Base-by-base conservation (phyloP, 2,797 vertebrate species). In the Molothrus ater region DNA sequence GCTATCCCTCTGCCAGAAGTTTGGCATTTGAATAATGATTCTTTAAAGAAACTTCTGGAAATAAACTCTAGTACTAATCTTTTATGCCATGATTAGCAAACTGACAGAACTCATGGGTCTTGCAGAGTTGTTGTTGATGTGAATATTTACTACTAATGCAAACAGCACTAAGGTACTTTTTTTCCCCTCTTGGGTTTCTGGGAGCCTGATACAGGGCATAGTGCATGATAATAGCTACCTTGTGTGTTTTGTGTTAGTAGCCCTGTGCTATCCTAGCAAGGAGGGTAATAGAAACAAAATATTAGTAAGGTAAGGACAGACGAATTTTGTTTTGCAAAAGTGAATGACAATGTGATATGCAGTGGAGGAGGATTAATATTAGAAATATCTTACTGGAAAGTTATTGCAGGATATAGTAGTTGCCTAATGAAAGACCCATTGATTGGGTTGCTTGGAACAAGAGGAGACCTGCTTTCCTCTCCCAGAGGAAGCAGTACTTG, bases 101-200 rank as follows among this genome's bases (percentile, higher is more conserved):
- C 42, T 61, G 29, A 56, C 54, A 76, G 80, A 80, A 66, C 32
- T 80, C 12, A 28, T 17, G 25, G 20, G 16, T 80, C 21, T 89
- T 79, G 34, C 20, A 28, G 40, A 60, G 51, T 84, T 80, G 24
- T 17, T 78, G 17, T 21, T 56, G 11, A 21, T 92, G 59, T 63
- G 75, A 81, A 14, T 59, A 18, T 22, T 75, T 75, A 8, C 4
- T 61, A 9, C 38, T 69, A 47, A 61, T 68, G 68, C 15, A 53
- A 45, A 34, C 42, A 45, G 4, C 11, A 48, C 54, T 65, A 25
- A 53, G 42, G 21, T 40, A 5, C 21, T 24, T 64, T 20, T 15
- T 34, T 3, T 0, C 0, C 9, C 17, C 14, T 32, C 6, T 1
- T n/a, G 40, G 53, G 13, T 63, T 91, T 45, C 18, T 81, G 14